Evolutionary conservation across 2,113 vertebrate species (phyloP).

Genomic region (Myxocyprinus asiaticus): DNA sequence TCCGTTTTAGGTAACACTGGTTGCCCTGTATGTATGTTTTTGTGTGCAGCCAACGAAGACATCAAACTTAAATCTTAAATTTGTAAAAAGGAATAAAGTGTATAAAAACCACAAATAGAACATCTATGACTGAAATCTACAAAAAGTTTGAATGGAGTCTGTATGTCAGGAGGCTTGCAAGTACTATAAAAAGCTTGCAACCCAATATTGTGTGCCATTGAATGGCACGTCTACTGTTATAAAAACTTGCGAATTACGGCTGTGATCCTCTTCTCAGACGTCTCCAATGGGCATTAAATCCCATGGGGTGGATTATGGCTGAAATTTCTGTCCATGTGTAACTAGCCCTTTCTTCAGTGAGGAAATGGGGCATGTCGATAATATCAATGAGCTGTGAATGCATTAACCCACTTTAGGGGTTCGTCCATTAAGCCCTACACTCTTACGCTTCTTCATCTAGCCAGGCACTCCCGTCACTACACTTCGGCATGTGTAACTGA

Average conservation of each 20-base stretch:
- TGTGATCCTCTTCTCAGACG: conserved; percentile 22
- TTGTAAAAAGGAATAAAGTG: too few relatives aligned
- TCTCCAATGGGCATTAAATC: conserved; percentile 29
- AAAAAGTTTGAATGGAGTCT: not conserved
- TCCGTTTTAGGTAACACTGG: too few relatives aligned
- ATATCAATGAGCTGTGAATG: conserved; percentile 36
- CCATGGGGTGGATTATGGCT: not conserved
- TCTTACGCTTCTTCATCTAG: conserved; percentile 11
- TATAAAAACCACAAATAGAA: not conserved
- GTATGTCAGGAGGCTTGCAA: not conserved
- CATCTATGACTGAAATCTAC: not conserved
- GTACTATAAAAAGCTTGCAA: not conserved
- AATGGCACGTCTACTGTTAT: not conserved
- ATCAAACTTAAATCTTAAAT: too few relatives aligned
- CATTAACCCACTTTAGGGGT: conserved; percentile 46
- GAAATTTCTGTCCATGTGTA: conserved; percentile 22
- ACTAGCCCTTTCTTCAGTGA: conserved; percentile 25
- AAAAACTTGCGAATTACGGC: conserved; percentile 1
- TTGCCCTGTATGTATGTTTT: too few relatives aligned
- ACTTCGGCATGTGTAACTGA: not conserved
- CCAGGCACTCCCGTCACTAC: not conserved
- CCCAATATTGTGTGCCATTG: not conserved
- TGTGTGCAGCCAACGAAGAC: too few relatives aligned
- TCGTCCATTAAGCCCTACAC: conserved; percentile 18
- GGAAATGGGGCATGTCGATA: conserved; percentile 43